Conservation (phyloP, 2,888 invertebrate genomes). For the Alloscopus bannaensis region DNA sequence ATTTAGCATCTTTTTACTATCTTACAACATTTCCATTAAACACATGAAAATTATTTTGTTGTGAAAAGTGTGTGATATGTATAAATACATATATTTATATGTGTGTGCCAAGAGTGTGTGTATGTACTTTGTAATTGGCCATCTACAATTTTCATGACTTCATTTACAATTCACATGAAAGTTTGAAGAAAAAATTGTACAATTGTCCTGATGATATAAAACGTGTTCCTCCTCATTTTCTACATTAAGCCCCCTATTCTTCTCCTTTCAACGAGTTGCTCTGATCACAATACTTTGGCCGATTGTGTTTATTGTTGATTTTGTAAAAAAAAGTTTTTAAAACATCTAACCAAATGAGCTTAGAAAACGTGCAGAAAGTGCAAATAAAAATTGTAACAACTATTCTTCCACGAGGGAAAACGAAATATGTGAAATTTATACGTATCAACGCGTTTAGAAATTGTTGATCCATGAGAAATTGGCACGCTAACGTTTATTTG, state of each 20-base stretch:
- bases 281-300: not conserved
- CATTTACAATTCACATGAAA: conserved; percentile 27
- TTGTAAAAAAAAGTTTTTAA: not conserved
- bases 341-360: conserved; percentile 8
- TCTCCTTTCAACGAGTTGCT: conserved; percentile 1
- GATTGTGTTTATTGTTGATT: not conserved
- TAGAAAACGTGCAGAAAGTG: conserved; percentile 17
- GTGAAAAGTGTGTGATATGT: not conserved
- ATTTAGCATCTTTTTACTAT: not conserved
- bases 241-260: too few species aligned
- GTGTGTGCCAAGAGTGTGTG: too few species aligned
- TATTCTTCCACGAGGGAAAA: conserved; percentile 16
- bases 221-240: too few species aligned
- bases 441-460: too few species aligned
- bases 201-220: conserved; percentile 11
- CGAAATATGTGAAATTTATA: conserved; percentile 33
- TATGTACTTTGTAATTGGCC: conserved; percentile 37
- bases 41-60: not conserved
- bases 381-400: conserved; percentile 37
- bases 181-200: not conserved
- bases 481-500: conserved; percentile 36
- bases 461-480: conserved; percentile 49
- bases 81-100: not conserved
- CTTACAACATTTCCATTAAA: not conserved
- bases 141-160: conserved; percentile 46